A percentile compares a stretch with the other conserved stretches of the same genome.
Conservation (phyloP, 2,888 invertebrate genomes). For the Druceiella hillmani region DNA sequence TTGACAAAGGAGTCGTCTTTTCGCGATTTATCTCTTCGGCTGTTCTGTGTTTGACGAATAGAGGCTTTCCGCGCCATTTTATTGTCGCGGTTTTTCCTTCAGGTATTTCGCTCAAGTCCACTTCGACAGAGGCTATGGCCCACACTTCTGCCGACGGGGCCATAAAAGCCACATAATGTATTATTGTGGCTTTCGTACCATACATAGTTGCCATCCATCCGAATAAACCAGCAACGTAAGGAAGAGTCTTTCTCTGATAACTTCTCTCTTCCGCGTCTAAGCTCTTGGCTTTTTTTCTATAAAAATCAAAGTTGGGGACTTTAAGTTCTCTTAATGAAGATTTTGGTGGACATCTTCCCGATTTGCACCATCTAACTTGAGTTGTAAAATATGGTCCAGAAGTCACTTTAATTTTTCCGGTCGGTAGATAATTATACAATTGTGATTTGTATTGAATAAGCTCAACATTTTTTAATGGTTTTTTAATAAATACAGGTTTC, state of each 20-base stretch:
- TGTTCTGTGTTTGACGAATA: conserved; percentile 70
- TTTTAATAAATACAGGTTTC: no score
- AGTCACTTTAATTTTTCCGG: no score
- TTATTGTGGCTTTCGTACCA: conserved; percentile 52
- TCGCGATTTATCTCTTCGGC: conserved; percentile 59
- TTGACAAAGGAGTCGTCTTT: conserved; percentile 51
- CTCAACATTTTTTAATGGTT: no score
- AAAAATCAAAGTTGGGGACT: conserved; percentile 36
- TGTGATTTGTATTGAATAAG: no score
- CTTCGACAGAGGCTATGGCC: conserved; percentile 71
- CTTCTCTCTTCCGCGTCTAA: conserved; percentile 35
- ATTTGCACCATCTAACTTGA: no score
- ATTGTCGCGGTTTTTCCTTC: conserved; percentile 59
- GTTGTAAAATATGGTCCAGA: no score
- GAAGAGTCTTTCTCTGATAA: conserved; percentile 37
- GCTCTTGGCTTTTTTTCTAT: conserved; percentile 36
- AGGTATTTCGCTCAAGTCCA: conserved; percentile 62
- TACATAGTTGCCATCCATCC: conserved; percentile 56
- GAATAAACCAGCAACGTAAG: conserved; percentile 49
- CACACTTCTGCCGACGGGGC: conserved; percentile 67
- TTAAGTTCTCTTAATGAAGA: conserved; percentile 36
- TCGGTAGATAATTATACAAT: no score
- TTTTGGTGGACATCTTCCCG: no score
- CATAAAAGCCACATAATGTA: conserved; percentile 55
- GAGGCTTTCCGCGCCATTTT: conserved; percentile 81